Evolutionary conservation across 1,140 invertebrate species (phyloP).

Genomic region (Tenebrio molitor): DNA sequence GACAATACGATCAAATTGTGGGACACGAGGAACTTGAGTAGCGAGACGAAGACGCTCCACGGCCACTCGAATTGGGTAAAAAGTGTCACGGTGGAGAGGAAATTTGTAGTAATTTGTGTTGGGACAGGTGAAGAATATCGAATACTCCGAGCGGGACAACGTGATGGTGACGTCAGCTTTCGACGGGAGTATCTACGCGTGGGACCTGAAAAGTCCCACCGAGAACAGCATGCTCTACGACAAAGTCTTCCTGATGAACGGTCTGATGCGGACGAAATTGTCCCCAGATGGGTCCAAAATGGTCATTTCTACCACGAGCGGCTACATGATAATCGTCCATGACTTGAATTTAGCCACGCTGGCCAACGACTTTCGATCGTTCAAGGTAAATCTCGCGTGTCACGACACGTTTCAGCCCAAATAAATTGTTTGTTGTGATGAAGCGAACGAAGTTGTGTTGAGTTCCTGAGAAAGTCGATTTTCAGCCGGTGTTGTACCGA

Average conservation of each 20-base stretch:
- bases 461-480: slow-evolving; percentile 50
- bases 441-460: too few species aligned
- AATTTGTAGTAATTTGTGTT: too few species aligned
- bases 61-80: slow-evolving; percentile 92
- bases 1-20: slow-evolving; percentile 93
- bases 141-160: slow-evolving; percentile 89
- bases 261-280: slow-evolving; percentile 90
- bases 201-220: slow-evolving; percentile 92
- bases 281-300: slow-evolving; percentile 89
- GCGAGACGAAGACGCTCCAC: slow-evolving; percentile 80
- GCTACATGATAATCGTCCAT: slow-evolving; percentile 92
- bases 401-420: too few species aligned
- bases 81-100: not conserved
- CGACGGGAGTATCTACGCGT: slow-evolving; percentile 93
- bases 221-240: slow-evolving; percentile 84
- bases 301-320: slow-evolving; percentile 90
- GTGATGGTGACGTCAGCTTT: slow-evolving; percentile 92
- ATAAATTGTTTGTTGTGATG: too few species aligned
- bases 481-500: slow-evolving; percentile 88
- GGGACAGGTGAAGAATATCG: slow-evolving; percentile 92
- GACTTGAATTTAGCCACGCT: slow-evolving; percentile 87
- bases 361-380: slow-evolving; percentile 84
- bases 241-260: slow-evolving; percentile 84
- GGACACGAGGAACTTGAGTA: slow-evolving; percentile 89
- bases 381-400: slow-evolving; percentile 75